Percentiles rank a stretch among this genome's conserved stretches.
These are phyloP conservation scores for Gila robusta DNA, from an alignment of 2,797 vertebrate species.

Conservation along the genomic window DNA sequence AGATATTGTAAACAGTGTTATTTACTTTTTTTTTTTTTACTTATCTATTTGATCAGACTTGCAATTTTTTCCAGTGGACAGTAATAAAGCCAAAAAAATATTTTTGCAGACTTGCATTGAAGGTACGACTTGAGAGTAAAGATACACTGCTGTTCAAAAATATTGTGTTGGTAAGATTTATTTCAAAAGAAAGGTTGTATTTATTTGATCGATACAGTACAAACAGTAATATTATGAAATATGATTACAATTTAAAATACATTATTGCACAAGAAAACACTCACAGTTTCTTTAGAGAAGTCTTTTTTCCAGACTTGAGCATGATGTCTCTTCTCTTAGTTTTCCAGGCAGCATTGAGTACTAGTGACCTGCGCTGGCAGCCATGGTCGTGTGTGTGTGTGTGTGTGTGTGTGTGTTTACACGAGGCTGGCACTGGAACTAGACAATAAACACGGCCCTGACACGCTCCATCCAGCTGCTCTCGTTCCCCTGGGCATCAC, in stretches of 20 bases:
- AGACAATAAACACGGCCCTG: not conserved
- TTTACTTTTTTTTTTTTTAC: no score
- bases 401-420: constrained; percentile 21
- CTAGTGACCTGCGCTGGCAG: constrained; percentile 48
- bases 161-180: not conserved
- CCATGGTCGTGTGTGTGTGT: constrained; percentile 19
- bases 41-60: not conserved
- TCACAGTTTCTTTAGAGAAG: constrained; percentile 4
- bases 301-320: constrained; percentile 14
- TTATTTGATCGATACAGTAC: not conserved
- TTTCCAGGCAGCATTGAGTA: constrained; percentile 50
- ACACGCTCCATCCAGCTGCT: constrained; percentile 36
- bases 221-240: not conserved
- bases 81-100: no score
- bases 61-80: no score
- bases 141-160: not conserved
- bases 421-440: not conserved
- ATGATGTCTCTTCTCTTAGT: constrained; percentile 28
- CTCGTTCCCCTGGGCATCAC: constrained; percentile 34
- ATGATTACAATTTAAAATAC: not conserved
- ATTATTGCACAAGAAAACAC: not conserved
- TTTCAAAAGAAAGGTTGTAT: not conserved
- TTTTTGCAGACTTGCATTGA: not conserved
- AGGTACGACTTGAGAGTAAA: not conserved
- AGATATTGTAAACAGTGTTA: no score